phyloP scores from a whole-genome alignment of 2,888 invertebrate genomes.

The Aspidiotus rigidus region DNA sequence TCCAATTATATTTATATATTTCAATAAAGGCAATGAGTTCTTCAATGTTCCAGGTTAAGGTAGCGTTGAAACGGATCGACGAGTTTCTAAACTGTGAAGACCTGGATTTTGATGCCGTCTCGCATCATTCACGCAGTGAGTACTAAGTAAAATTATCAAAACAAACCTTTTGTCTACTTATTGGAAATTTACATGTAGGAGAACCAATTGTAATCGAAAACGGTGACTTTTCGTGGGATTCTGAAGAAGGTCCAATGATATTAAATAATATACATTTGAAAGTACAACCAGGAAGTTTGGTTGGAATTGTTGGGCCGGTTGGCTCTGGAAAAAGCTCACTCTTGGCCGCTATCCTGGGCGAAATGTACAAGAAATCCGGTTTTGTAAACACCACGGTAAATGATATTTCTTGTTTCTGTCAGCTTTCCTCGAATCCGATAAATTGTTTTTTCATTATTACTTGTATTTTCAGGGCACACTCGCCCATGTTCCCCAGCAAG shows the following conservation, averaged over 20 bases:
- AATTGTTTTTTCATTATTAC: not conserved
- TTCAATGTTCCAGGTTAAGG: constrained; percentile 43
- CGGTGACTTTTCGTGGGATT: constrained; percentile 85
- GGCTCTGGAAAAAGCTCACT: constrained; percentile 88
- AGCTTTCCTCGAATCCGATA: not conserved
- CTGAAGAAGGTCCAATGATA: constrained; percentile 51
- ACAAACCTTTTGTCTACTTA: not conserved
- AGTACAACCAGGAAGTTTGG: constrained; percentile 51
- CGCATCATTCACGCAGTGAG: constrained; percentile 41
- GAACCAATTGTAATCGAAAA: constrained; percentile 75
- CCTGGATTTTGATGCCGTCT: constrained; percentile 45
- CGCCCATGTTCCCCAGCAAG: constrained; percentile 88
- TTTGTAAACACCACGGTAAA: constrained; percentile 60
- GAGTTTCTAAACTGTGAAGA: constrained; percentile 50
- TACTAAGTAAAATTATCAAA: constrained; percentile 33
- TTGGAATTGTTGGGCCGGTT: constrained; percentile 80
- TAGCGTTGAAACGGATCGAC: constrained; percentile 50
- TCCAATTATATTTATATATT: too few species aligned
- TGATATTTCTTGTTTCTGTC: not conserved
- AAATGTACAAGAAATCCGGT: constrained; percentile 63
- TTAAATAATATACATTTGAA: constrained; percentile 66
- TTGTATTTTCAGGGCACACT: constrained; percentile 45
- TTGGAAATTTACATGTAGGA: constrained; percentile 44
- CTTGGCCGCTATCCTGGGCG: constrained; percentile 73
- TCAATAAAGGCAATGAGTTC: not conserved